These are phyloP conservation scores for Chymomyza procnemis DNA, from an alignment of 2,888 invertebrate species.

Conservation along the genomic window DNA sequence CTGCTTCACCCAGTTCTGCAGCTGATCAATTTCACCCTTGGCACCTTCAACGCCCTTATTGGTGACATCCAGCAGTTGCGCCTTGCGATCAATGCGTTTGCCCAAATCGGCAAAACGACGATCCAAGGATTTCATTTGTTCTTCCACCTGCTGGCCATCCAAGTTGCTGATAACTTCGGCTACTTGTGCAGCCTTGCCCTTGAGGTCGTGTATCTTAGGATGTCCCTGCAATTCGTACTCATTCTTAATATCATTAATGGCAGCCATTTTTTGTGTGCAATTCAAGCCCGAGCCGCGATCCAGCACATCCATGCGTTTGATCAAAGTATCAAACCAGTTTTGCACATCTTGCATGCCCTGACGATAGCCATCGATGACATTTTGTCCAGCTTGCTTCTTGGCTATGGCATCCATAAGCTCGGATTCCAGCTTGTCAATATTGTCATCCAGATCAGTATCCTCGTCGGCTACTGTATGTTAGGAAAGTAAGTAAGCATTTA, in stretches of 20 bases:
- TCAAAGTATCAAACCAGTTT: conserved; percentile 88
- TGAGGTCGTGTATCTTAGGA: conserved; percentile 85
- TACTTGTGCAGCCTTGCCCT: conserved; percentile 84
- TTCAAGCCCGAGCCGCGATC: conserved; percentile 91
- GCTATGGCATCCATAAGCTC: conserved; percentile 86
- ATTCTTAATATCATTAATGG: conserved; percentile 85
- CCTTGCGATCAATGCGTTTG: conserved; percentile 90
- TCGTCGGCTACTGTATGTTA: conserved; percentile 79
- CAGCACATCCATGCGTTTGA: conserved; percentile 88
- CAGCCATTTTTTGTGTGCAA: conserved; percentile 88
- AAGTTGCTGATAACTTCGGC: conserved; percentile 90
- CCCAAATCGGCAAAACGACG: conserved; percentile 90
- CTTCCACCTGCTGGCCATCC: conserved; percentile 94
- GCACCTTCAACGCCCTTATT: conserved; percentile 90
- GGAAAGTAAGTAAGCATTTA: background rate
- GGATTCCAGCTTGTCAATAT: conserved; percentile 85
- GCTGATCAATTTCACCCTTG: conserved; percentile 87
- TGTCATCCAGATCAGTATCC: conserved; percentile 85
- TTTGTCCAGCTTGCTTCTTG: conserved; percentile 87
- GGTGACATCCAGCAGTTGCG: conserved; percentile 90
- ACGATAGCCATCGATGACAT: conserved; percentile 88
- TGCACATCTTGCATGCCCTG: conserved; percentile 87
- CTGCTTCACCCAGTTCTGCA: conserved; percentile 88
- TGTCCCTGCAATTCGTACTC: conserved; percentile 88
- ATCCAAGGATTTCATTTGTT: conserved; percentile 91